A percentile compares a stretch with the other conserved stretches of the same genome.
Evolutionary conservation across 2,797 vertebrate species (phyloP).

Genomic region (Macroramphosus scolopax): DNA sequence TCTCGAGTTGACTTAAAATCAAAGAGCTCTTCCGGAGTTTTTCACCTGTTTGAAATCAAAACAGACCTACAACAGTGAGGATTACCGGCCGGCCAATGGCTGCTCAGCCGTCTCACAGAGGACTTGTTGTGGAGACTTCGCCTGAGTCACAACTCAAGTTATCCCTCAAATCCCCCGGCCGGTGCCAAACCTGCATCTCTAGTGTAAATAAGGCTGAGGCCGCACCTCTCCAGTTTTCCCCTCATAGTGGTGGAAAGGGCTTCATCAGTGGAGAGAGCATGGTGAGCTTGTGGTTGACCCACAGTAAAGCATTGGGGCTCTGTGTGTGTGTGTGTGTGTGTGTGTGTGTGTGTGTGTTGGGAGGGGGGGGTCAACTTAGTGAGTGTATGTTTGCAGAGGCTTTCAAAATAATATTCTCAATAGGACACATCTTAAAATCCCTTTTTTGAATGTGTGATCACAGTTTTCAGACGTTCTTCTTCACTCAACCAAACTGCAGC

Average conservation of each 20-base stretch:
- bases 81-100: conserved; percentile 29
- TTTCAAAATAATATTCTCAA: no score
- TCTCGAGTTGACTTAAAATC: conserved; percentile 5
- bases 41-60: conserved; percentile 32
- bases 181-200: conserved; percentile 59
- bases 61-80: conserved; percentile 44
- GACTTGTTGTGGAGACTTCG: conserved; percentile 39
- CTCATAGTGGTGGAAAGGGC: conserved; percentile 62
- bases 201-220: conserved; percentile 68
- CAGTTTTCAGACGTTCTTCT: conserved; percentile 2
- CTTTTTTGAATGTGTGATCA: no score
- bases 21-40: conserved; percentile 36
- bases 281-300: conserved; percentile 65
- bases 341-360: no score
- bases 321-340: no score
- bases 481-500: conserved; percentile 16
- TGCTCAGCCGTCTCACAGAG: conserved; percentile 40
- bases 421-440: conserved; percentile 1
- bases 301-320: conserved; percentile 63
- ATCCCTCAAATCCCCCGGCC: conserved; percentile 40
- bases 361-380: no score
- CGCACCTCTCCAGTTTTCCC: conserved; percentile 64
- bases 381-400: no score
- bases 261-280: conserved; percentile 57
- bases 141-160: conserved; percentile 42